Percentiles rank a stretch among this genome's conserved stretches.
Conservation (phyloP, 1,140 invertebrate species). For the Magallana angulata region DNA sequence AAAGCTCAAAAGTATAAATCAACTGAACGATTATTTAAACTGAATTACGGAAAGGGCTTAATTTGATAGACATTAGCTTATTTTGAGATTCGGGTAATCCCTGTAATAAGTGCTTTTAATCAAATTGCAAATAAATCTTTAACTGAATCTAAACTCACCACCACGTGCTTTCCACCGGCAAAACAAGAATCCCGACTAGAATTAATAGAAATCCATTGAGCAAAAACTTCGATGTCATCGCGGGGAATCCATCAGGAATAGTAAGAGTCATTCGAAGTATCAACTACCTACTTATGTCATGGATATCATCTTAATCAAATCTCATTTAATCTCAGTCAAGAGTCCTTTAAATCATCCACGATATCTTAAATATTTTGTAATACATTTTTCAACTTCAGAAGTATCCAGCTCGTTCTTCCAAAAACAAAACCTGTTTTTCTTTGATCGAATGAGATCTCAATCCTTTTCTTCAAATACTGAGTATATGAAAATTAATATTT, state of each 20-base stretch:
- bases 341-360: slow-evolving; percentile 27
- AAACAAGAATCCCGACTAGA: slow-evolving; percentile 25
- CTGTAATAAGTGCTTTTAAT: neutral
- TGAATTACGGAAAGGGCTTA: too few species aligned
- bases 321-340: slow-evolving; percentile 3
- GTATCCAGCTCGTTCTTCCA: neutral
- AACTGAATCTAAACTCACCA: slow-evolving; percentile 8
- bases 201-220: slow-evolving; percentile 40
- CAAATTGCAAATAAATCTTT: neutral
- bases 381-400: neutral
- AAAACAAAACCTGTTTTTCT: neutral
- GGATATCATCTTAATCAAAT: slow-evolving; percentile 21
- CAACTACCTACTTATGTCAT: slow-evolving; percentile 24
- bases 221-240: slow-evolving; percentile 42
- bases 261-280: slow-evolving; percentile 27
- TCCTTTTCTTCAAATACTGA: too few species aligned
- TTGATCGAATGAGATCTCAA: too few species aligned
- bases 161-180: slow-evolving; percentile 4
- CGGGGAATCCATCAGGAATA: slow-evolving; percentile 36
- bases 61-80: too few species aligned
- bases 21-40: too few species aligned
- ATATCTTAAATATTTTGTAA: slow-evolving; percentile 33
- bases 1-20: too few species aligned
- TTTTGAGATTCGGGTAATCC: neutral
- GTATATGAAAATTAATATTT: neutral